phyloP scores from a whole-genome alignment of 2,113 vertebrate genomes.

The Engraulis encrasicolus region DNA sequence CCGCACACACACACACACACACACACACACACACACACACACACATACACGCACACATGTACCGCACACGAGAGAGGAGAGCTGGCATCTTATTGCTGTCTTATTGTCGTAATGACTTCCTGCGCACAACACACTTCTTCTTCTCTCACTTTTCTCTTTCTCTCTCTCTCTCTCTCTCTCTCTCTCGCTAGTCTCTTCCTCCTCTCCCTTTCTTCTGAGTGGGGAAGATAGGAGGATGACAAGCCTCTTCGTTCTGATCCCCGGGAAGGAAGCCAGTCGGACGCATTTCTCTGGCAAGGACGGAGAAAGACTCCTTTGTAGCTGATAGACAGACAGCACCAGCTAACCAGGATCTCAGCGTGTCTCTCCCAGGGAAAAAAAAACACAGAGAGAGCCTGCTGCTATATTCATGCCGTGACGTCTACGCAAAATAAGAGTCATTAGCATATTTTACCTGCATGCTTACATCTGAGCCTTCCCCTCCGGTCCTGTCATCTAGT shows the following conservation, averaged over 20 bases:
- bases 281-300: constrained; percentile 9
- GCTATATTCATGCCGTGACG: no score
- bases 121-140: constrained; percentile 29
- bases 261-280: constrained; percentile 15
- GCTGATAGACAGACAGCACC: background rate
- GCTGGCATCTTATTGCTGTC: no score
- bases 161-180: no score
- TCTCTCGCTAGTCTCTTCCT: no score
- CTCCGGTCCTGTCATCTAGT: background rate
- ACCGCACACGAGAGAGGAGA: background rate
- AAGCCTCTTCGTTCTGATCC: constrained; percentile 44
- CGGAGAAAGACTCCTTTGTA: constrained; percentile 32
- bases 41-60: no score
- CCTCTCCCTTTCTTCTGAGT: background rate
- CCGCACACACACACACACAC: no score
- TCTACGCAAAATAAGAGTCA: no score
- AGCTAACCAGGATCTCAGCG: constrained; percentile 7
- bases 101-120: constrained; percentile 40
- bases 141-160: background rate
- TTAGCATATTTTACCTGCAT: constrained; percentile 1
- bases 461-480: background rate
- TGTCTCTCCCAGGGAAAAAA: no score
- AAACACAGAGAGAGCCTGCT: background rate
- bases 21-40: no score
- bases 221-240: background rate